Conservation (phyloP, 2,888 invertebrate species). For the Apodemia duryi region DNA sequence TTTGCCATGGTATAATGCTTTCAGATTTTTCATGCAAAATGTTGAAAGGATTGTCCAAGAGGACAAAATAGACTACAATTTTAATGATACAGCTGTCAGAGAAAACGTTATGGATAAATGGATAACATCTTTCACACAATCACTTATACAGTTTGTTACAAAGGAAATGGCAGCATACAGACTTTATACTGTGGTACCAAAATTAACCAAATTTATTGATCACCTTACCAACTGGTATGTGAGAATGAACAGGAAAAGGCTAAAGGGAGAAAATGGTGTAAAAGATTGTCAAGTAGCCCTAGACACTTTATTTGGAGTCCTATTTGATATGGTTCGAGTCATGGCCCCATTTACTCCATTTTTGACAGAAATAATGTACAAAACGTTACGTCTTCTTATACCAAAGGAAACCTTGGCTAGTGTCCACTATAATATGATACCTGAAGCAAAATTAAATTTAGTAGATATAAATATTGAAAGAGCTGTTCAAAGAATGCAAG, state of each 20-base stretch:
- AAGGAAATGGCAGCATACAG: constrained; percentile 97
- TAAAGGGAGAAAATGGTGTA: constrained; percentile 93
- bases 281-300: constrained; percentile 91
- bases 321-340: constrained; percentile 92
- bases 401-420: constrained; percentile 81
- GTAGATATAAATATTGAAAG: constrained; percentile 93
- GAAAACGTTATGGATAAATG: constrained; percentile 97
- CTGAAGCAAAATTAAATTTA: constrained; percentile 83
- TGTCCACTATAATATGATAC: constrained; percentile 95
- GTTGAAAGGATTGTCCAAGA: constrained; percentile 89
- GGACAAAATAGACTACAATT: constrained; percentile 76
- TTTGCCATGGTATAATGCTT: constrained; percentile 97
- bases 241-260: constrained; percentile 94
- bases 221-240: constrained; percentile 99
- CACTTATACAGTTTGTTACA: constrained; percentile 91
- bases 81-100: constrained; percentile 72
- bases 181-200: constrained; percentile 96
- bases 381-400: constrained; percentile 86
- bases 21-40: constrained; percentile 96
- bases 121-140: constrained; percentile 98
- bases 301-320: constrained; percentile 91
- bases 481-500: constrained; percentile 95
- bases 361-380: constrained; percentile 96
- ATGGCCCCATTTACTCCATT: constrained; percentile 99
- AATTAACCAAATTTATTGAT: constrained; percentile 96